Base-by-base conservation (phyloP, 2,113 vertebrate species). In the Ophthalmolycus amberensis region DNA sequence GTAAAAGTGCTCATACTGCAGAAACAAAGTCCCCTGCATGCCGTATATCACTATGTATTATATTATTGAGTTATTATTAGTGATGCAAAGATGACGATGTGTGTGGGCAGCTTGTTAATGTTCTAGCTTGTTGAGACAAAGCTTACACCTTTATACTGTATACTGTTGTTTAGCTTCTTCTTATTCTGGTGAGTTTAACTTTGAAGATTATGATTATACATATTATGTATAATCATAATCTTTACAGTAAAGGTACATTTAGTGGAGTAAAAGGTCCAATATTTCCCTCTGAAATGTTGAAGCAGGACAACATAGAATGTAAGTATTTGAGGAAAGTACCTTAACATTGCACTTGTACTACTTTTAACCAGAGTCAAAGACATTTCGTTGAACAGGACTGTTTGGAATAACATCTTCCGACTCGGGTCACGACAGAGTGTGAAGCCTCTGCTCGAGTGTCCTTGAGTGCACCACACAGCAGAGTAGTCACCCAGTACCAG, bases 391-490 rank as follows among this genome's bases (percentile, higher is more conserved):
- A 42, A 11, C 10, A 11, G 40, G 9, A 7, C 48, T 50, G 25
- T 56, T 56, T 25, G 22, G 54, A 25, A 27, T n/a, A 59, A 40
- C 40, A 12, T 38, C 58, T 48, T 25, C 18, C 38, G 20, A 10
- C 12, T 62, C 11, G 20, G 15, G 12, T 70, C 54, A 38, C 15
- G 56, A 6, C 56, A 27, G 54, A 15, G 25, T 59, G 56, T 15
- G 27, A 3, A 32, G 29, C 64, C 42, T 10, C 20, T 22, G 76
- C 66, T 48, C 32, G 58, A 32, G 27, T 54, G 56, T 69, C 52
- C 70, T 76, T 65, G 50, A 79, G 75, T 32, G 65, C 65, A 54
- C 18, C 40, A 46, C 48, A 18, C 58, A 6, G 25, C 32, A 50
- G 38, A 52, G 15, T 48, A 52, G 81, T 70, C 50, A 67, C 42